Percentiles rank a stretch among this genome's conserved stretches.
These are phyloP conservation scores for Hylomyscus alleni DNA, from an alignment of 2,797 vertebrate species.

Conservation along the genomic window DNA sequence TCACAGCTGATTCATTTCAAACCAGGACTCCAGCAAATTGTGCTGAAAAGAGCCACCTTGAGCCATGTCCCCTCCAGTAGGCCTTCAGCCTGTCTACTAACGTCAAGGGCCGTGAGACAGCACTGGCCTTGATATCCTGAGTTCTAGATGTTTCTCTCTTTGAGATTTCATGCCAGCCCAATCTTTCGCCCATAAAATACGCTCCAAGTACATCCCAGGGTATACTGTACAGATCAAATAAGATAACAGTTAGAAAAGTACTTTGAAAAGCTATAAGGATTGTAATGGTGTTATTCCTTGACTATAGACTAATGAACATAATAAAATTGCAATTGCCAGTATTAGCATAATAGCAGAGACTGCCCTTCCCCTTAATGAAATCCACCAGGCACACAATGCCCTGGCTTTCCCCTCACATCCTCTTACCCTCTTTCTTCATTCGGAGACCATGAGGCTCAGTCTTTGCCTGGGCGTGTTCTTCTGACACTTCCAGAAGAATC, in stretches of 20 bases:
- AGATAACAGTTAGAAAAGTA: conserved; percentile 55
- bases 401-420: conserved; percentile 15
- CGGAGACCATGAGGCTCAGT: background rate
- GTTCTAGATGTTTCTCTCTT: background rate
- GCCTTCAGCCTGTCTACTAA: background rate
- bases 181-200: conserved; percentile 60
- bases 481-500: conserved; percentile 4
- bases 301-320: conserved; percentile 78
- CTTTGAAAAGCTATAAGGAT: conserved; percentile 70
- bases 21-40: background rate
- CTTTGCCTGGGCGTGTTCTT: background rate
- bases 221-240: conserved; percentile 36
- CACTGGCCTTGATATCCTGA: background rate
- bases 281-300: conserved; percentile 76
- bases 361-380: conserved; percentile 70
- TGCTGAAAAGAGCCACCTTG: background rate
- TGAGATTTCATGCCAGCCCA: conserved; percentile 20
- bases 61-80: conserved; percentile 13
- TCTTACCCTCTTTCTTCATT: conserved; percentile 14
- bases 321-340: conserved; percentile 74
- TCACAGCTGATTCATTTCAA: background rate
- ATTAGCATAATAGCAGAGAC: conserved; percentile 76
- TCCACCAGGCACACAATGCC: conserved; percentile 37
- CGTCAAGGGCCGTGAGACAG: background rate
- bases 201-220: background rate